Base-by-base conservation (phyloP, 2,888 invertebrate genomes). In the Embidobia sp. region DNA sequence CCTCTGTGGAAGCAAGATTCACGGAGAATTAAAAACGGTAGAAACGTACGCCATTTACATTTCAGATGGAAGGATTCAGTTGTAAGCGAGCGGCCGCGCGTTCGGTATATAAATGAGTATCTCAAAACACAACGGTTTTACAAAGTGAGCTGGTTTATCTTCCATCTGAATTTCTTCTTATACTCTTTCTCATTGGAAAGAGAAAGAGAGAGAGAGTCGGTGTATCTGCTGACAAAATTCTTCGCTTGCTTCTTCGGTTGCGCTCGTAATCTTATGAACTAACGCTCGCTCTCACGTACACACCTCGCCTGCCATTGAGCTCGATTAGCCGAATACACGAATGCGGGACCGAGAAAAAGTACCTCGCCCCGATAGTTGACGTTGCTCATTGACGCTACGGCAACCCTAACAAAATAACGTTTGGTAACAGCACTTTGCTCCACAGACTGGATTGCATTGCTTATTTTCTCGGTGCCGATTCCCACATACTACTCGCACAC, bases 1-100 rank as follows among this genome's bases (percentile, higher is more conserved):
- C 61, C 55, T 77, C 61, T 49, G 49, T 44, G 61, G 77, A 77
- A 77, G 66, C 66, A 72, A 77, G 72, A 55, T 40, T 59, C 35
- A 51, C 31, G 42, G 33, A 61, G 55, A 57, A 61, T 72, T 72
- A 77, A 72, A 72, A 61, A 77, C 53, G 61, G 61, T 77, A 77
- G 72, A 77, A 77, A 72, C 66, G 37, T 61, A 66, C 66, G 69
- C 66, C 64, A 77, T 77, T 77, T 72, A 72, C 70, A 77, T 49
- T 40, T 57, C 37, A 51, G 66, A 57, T 53, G 51, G 40, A 59
- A 57, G 29, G 10, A 35, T 53, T 66, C 66, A 48, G 55, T 72
- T 49, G 59, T 53, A 46, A 11, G 2, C 42, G 35, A 37, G 8
- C 35, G 16, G 22, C 13, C 26, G 44, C 29, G 22, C 18, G n/a